Conservation (phyloP, 2,888 invertebrate species). For the Euplagia quadripunctaria region DNA sequence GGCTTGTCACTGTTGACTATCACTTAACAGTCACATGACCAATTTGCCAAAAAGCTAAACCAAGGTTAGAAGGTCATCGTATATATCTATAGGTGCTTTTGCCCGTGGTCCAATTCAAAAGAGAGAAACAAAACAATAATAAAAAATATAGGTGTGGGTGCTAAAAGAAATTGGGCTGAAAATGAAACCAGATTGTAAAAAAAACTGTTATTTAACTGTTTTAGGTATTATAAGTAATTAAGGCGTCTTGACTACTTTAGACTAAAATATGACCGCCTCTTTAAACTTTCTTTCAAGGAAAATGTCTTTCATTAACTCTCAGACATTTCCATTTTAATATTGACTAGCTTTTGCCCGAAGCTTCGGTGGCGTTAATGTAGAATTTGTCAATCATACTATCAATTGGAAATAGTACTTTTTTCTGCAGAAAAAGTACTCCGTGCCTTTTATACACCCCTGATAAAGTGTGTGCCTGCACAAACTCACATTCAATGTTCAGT, state of each 20-base stretch:
- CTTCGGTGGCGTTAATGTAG: background rate
- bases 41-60: conserved; percentile 72
- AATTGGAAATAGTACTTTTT: background rate
- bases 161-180: background rate
- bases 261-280: no score
- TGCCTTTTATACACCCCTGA: no score
- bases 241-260: no score
- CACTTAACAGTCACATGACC: conserved; percentile 60
- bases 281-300: background rate
- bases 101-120: conserved; percentile 8
- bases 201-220: background rate
- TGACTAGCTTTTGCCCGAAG: no score
- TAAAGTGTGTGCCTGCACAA: no score
- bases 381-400: background rate
- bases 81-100: conserved; percentile 26
- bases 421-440: no score
- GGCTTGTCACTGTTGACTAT: conserved; percentile 56
- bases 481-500: no score
- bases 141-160: background rate
- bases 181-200: background rate
- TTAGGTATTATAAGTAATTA: no score
- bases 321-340: no score
- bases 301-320: background rate
- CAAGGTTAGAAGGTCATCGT: conserved; percentile 67
- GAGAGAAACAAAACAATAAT: background rate